Evolutionary conservation across 2,113 vertebrate species (phyloP), one percentile per base, ranked within the genome.

Genomic region (Diadophis punctatus): DNA sequence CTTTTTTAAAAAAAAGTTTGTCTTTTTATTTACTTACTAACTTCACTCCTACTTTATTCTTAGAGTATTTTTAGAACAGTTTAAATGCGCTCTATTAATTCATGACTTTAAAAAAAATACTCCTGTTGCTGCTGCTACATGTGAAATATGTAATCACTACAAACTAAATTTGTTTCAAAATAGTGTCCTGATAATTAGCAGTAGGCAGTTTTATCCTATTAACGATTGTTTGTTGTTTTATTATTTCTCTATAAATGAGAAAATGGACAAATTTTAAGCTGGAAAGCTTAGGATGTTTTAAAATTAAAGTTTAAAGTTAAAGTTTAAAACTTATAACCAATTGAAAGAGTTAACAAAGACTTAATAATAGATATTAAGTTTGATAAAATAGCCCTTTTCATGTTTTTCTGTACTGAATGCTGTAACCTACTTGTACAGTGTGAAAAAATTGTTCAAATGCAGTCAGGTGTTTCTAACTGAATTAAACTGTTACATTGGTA

Each of bases 41-140:
- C 60, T 25, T 86, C 7, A 49, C 43, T 34, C 43, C 22, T 48
- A n/a, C n/a, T 92, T 85, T 85, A 60, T 58, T 92, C 20, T 43
- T 25, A 48, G 8, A 86, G 14, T 80, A 48, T 34, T 18, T 93
- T 86, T n/a, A 63, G 11, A 93, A 60, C 4, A 92, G 53, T 43
- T 80, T 16, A 48, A 20, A 20, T 60, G 1, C 58, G 39, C 58
- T 49, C 25, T 22, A 49, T 80, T 89, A 22, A 49, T 88, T 63
- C 94, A 95, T 95, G 90, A 58, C 93, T 94, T 43, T 48, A 93
- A 80, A 80, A 86, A 63, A 30, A 39, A 1, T 39, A 22, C 56
- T 2, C 55, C 39, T 18, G 4, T 63, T 68, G 1, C 55, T 88
- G 16, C 2, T 43, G 48, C 68, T 87, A n/a, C 18, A 85, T 94